These are phyloP conservation scores for Apamea crenata DNA, from an alignment of 2,888 invertebrate species.

Conservation along the genomic window DNA sequence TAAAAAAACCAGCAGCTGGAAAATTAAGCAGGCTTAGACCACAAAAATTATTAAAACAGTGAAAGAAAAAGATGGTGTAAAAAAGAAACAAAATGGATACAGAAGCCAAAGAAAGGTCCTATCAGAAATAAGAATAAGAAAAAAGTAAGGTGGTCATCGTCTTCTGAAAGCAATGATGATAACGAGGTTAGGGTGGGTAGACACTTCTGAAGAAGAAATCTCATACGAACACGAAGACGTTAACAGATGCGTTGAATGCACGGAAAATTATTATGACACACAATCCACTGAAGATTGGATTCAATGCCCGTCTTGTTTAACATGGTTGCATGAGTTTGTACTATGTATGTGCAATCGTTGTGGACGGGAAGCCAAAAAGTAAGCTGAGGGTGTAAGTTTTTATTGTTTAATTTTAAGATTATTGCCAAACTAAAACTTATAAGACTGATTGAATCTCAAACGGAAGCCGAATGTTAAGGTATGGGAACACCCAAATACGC, in stretches of 20 bases:
- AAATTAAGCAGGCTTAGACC: too few species aligned
- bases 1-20: too few species aligned
- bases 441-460: background rate
- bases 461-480: background rate
- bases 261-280: conserved; percentile 2
- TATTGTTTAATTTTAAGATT: background rate
- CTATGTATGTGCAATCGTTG: conserved; percentile 2
- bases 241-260: background rate
- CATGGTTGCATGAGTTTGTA: background rate
- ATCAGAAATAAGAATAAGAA: background rate
- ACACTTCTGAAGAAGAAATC: conserved; percentile 8
- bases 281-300: conserved; percentile 3
- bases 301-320: background rate
- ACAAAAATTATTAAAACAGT: too few species aligned
- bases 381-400: background rate
- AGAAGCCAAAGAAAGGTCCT: background rate
- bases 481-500: too few species aligned
- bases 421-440: background rate
- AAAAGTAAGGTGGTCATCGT: background rate
- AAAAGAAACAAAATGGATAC: background rate
- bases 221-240: background rate
- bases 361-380: background rate
- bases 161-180: conserved; percentile 3
- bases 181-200: background rate
- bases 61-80: background rate